A percentile compares a stretch with the other conserved stretches of the same genome.
phyloP scores from a whole-genome alignment of 2,888 invertebrate genomes.

The Lochmaea capreae region DNA sequence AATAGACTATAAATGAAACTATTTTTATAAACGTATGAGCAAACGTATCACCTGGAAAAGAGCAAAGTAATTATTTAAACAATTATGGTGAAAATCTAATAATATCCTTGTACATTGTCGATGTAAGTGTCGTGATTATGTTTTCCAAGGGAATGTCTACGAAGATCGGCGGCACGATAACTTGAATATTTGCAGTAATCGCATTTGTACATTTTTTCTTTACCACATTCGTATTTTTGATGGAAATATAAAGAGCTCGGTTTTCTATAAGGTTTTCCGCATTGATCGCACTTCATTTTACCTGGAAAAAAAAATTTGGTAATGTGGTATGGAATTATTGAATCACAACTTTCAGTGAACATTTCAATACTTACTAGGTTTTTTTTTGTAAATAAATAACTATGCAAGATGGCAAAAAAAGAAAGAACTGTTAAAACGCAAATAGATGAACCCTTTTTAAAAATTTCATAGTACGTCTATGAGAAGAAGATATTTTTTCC shows the following conservation, averaged over 20 bases:
- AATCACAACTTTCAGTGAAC: not conserved
- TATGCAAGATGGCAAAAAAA: not conserved
- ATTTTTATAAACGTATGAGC: no score
- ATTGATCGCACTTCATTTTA: constrained; percentile 44
- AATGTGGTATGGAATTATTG: not conserved
- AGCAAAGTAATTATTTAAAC: no score
- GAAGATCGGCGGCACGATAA: constrained; percentile 25
- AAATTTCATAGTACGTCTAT: no score
- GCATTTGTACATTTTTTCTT: constrained; percentile 51
- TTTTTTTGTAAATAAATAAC: not conserved
- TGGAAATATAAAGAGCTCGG: constrained; percentile 52
- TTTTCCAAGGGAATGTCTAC: constrained; percentile 26
- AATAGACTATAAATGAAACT: no score
- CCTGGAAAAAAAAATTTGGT: constrained; percentile 12
- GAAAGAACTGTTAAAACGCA: not conserved
- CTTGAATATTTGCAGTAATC: constrained; percentile 40
- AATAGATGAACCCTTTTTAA: not conserved
- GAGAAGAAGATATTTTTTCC: no score
- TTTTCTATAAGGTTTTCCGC: constrained; percentile 50
- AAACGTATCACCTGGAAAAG: no score
- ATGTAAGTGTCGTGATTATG: constrained; percentile 9
- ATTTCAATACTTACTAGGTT: not conserved
- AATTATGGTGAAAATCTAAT: not conserved
- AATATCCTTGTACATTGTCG: not conserved
- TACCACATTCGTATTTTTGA: constrained; percentile 55